A percentile compares a stretch with the other conserved stretches of the same genome.
Conservation (phyloP, 1,140 invertebrate genomes). For the Eueides isabella region DNA sequence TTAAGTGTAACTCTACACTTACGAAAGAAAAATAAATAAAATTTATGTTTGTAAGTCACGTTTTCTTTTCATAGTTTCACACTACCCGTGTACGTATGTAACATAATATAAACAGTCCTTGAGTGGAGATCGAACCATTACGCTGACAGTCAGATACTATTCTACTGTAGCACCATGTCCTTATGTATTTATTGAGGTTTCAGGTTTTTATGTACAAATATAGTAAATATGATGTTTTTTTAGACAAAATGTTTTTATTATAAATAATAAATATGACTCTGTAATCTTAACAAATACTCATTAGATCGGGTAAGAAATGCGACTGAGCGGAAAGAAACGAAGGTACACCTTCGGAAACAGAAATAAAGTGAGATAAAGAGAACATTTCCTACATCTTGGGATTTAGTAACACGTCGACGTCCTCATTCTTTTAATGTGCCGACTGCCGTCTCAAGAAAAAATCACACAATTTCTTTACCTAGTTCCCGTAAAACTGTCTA, state of each 20-base stretch:
- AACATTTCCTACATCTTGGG: slow-evolving; percentile 77
- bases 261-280: not conserved
- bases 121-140: no score
- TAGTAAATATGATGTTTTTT: no score
- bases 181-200: no score
- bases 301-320: slow-evolving; percentile 48
- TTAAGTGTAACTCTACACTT: no score
- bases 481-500: slow-evolving; percentile 3
- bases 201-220: no score
- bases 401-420: slow-evolving; percentile 73
- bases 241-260: not conserved
- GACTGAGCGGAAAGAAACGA: slow-evolving; percentile 62
- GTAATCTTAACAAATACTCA: slow-evolving; percentile 56
- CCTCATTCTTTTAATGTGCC: slow-evolving; percentile 62
- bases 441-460: not conserved
- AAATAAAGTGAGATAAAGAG: slow-evolving; percentile 79
- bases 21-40: no score
- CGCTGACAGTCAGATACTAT: no score
- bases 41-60: no score
- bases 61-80: no score
- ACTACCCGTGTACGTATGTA: no score
- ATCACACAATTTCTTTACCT: not conserved
- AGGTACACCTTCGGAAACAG: slow-evolving; percentile 69
- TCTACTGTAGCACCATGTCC: no score
- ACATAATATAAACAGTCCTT: no score